Base-by-base conservation (phyloP, 37 sponge, comb jelly and placozoan species). In the Diacarnus erythraeanus region DNA sequence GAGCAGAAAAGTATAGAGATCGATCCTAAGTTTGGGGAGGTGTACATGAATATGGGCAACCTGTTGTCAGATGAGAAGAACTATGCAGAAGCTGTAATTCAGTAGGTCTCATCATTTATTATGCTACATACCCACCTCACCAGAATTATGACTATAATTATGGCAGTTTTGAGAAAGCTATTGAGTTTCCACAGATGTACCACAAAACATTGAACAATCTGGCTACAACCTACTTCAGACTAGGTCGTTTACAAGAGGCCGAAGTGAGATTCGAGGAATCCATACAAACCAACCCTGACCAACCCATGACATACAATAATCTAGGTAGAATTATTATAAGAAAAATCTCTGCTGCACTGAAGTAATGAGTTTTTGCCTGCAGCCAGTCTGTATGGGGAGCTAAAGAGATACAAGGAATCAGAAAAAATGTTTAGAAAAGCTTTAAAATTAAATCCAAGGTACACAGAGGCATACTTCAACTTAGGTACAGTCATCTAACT, bases 1-100 rank as follows among this genome's bases (percentile, higher is more conserved):
- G 22, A 6, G 22, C 61, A 89, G 87, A 38, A 2, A 44, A 86
- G 87, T n/a, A 44, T 95, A 59, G 80, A 80, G 57, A 65, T 95
- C 43, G 96, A 95, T 6, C 87, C 92, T 39, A 81, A 92, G 57
- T 95, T 89, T 64, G 71, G 75, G 0, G 96, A 95, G 60, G 81
- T 88, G 26, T 88, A 89, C 75, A 92, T 95, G 35, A 95, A 95
- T 79, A 74, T 82, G 72, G 96, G 96, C 0, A 95, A 95, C 71
- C 68, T 95, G 36, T 61, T 87, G 0, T 86, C 89, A 58, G 96
- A 92, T 64, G 83, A 66, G 71, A 77, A 82, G 34, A 78, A 89
- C 17, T 59, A 57, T 41, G 66, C 30, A 42, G 86, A 84, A 25
- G 89, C 92, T 26, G 72, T 74, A 25, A n/a, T 39, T 3, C 37